These are phyloP conservation scores for Drosophila nannoptera DNA, from an alignment of 1,140 invertebrate species.

Conservation along the genomic window DNA sequence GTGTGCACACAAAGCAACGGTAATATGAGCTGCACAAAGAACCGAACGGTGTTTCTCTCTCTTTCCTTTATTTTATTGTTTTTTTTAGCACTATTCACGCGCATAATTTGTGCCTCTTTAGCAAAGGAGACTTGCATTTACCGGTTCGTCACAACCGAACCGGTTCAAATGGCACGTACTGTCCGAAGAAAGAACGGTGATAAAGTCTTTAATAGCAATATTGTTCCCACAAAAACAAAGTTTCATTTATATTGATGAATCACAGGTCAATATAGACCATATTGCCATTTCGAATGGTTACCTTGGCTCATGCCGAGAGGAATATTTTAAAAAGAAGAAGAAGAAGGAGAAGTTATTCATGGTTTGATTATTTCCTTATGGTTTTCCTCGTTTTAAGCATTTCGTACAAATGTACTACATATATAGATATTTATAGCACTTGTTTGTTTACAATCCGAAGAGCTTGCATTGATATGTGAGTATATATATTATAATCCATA, in stretches of 20 bases:
- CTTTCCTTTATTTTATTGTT: background rate
- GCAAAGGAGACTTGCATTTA: background rate
- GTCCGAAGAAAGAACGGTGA: no score
- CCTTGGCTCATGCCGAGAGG: no score
- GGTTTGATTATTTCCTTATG: background rate
- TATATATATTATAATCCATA: background rate
- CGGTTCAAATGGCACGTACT: background rate
- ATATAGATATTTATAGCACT: background rate
- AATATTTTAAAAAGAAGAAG: no score
- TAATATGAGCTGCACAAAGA: conserved; percentile 13
- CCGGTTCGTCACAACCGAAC: background rate
- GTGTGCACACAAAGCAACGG: conserved; percentile 57
- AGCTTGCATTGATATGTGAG: conserved; percentile 1
- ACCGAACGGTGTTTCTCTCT: background rate
- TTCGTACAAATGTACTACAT: background rate
- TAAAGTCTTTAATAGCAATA: no score
- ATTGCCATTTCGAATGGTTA: no score
- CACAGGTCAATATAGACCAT: no score
- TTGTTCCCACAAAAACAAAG: no score
- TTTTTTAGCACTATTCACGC: background rate
- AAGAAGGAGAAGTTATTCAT: background rate
- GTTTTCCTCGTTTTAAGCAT: background rate
- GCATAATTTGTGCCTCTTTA: background rate
- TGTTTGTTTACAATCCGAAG: conserved; percentile 1
- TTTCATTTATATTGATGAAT: no score